phyloP scores from a whole-genome alignment of 2,797 vertebrate species.

The Semotilus atromaculatus region DNA sequence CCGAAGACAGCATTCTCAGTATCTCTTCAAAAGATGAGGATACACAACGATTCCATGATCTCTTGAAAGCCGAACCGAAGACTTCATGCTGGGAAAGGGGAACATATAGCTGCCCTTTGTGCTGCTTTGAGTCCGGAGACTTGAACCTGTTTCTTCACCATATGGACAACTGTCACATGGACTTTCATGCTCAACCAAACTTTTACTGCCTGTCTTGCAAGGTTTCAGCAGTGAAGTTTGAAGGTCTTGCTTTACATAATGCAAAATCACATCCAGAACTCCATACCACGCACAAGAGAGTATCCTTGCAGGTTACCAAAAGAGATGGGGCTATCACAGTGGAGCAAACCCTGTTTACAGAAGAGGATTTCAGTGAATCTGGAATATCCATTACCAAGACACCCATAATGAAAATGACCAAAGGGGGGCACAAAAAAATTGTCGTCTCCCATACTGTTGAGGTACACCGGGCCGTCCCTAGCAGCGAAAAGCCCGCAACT shows the following conservation, averaged over 20 bases:
- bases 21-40: conserved; percentile 72
- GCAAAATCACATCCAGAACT: conserved; percentile 80
- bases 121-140: conserved; percentile 89
- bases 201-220: conserved; percentile 89
- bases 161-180: conserved; percentile 90
- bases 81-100: conserved; percentile 75
- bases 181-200: conserved; percentile 89
- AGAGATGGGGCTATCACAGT: conserved; percentile 84
- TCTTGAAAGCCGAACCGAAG: conserved; percentile 71
- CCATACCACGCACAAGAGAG: conserved; percentile 69
- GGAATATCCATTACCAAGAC: conserved; percentile 94
- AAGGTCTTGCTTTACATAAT: conserved; percentile 92
- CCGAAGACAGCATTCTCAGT: conserved; percentile 80
- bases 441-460: conserved; percentile 86
- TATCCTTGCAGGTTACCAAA: conserved; percentile 84
- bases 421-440: conserved; percentile 93
- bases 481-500: conserved; percentile 69
- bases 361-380: conserved; percentile 79
- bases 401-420: conserved; percentile 95
- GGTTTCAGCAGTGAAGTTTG: conserved; percentile 87
- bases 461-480: conserved; percentile 76
- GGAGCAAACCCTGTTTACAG: conserved; percentile 85
- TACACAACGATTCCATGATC: conserved; percentile 70
- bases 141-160: conserved; percentile 90
- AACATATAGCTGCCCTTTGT: conserved; percentile 86